These are phyloP conservation scores for Blastobasis lacticolella DNA, from an alignment of 2,888 invertebrate species.

Conservation along the genomic window DNA sequence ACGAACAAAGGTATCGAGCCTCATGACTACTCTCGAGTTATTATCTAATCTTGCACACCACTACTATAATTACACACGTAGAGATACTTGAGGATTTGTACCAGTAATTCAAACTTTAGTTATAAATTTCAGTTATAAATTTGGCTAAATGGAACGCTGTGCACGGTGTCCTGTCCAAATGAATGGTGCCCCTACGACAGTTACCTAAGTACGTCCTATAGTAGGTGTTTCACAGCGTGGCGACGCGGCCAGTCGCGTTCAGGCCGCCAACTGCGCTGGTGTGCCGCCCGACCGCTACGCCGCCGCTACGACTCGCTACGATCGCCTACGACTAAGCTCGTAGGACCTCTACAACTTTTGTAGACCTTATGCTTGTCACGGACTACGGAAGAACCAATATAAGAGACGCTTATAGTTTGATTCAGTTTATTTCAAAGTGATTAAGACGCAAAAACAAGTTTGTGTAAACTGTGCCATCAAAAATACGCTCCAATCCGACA, in stretches of 20 bases:
- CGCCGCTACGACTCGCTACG: conserved; percentile 30
- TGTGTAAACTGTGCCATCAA: conserved; percentile 12
- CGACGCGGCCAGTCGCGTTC: conserved; percentile 34
- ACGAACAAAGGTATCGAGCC: too few relatives aligned
- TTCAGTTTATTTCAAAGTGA: not conserved
- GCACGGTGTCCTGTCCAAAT: too few relatives aligned
- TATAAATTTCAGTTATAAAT: too few relatives aligned
- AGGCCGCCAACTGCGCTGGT: conserved; percentile 28
- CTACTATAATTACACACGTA: too few relatives aligned
- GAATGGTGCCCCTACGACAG: conserved; percentile 6
- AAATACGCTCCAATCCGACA: conserved; percentile 6
- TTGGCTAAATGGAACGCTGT: too few relatives aligned
- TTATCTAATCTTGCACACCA: too few relatives aligned
- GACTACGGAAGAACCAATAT: too few relatives aligned
- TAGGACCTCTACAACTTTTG: not conserved
- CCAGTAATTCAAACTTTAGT: too few relatives aligned
- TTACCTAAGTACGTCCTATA: conserved; percentile 1
- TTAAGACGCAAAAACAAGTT: conserved; percentile 11
- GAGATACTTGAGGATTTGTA: too few relatives aligned
- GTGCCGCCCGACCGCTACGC: conserved; percentile 22
- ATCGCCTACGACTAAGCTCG: conserved; percentile 32
- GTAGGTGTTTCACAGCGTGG: conserved; percentile 7
- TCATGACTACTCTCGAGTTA: too few relatives aligned
- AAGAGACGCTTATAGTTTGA: too few relatives aligned
- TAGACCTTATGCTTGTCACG: too few relatives aligned